Percentiles rank a stretch among this genome's conserved stretches.
Evolutionary conservation across 1,140 invertebrate genomes (phyloP).

Genomic region (Brachionus rotundiformis): DNA sequence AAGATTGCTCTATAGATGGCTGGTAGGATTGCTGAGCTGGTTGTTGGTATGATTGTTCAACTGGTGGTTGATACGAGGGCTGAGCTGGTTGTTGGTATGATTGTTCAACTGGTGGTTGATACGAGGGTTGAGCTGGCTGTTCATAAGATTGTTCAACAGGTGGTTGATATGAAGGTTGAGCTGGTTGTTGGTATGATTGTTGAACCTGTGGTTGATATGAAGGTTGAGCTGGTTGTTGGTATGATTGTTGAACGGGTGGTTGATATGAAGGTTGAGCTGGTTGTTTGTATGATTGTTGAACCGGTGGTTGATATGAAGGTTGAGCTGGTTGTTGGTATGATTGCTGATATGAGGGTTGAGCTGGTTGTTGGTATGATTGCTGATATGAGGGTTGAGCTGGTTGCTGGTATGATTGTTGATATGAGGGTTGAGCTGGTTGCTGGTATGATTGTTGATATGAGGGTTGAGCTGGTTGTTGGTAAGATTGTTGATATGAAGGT

Average conservation of each 20-base stretch:
- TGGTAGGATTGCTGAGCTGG: not conserved
- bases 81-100: constrained; percentile 26
- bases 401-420: not conserved
- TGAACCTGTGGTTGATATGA: not conserved
- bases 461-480: too few species aligned
- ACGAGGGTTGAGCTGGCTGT: not conserved
- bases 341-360: not conserved
- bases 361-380: not conserved
- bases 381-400: not conserved
- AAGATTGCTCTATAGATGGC: not conserved
- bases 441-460: not conserved
- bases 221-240: not conserved
- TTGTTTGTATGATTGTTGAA: not conserved
- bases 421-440: not conserved
- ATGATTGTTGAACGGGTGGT: not conserved
- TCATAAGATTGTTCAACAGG: not conserved
- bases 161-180: not conserved
- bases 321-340: constrained; percentile 2
- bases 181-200: not conserved
- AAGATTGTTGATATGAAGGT: not conserved
- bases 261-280: not conserved
- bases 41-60: not conserved
- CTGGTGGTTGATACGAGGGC: not conserved
- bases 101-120: not conserved
- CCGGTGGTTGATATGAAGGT: not conserved